phyloP scores from a whole-genome alignment of 2,113 vertebrate genomes.

The Isurus oxyrinchus region DNA sequence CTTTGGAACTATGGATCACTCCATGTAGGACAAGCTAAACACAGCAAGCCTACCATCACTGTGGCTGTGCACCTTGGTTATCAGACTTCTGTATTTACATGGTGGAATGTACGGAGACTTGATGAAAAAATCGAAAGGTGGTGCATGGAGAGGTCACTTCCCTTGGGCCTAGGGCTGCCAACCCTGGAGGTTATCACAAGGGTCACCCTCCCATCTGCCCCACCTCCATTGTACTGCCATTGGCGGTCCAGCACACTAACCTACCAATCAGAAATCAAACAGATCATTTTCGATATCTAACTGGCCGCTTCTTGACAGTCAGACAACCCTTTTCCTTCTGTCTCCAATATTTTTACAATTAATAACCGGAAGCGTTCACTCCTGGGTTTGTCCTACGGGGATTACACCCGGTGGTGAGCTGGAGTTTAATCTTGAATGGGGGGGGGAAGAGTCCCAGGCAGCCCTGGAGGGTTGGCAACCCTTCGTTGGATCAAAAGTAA shows the following conservation, averaged over 20 bases:
- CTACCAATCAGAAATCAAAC: background rate
- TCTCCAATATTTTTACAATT: background rate
- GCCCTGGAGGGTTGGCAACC: background rate
- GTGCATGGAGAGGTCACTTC: background rate
- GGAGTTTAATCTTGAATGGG: background rate
- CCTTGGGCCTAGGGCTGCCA: background rate
- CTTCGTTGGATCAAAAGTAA: background rate
- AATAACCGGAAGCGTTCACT: background rate
- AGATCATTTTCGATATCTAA: background rate
- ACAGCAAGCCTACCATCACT: background rate
- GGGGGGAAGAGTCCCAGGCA: background rate
- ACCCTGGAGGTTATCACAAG: background rate
- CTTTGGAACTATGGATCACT: background rate
- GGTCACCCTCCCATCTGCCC: background rate
- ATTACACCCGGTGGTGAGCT: background rate
- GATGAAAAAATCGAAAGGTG: background rate
- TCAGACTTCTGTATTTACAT: background rate
- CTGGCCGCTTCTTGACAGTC: background rate
- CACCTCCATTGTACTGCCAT: background rate
- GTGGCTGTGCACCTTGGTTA: background rate
- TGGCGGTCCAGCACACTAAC: background rate
- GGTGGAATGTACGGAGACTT: background rate
- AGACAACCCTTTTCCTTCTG: background rate
- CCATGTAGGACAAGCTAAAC: background rate
- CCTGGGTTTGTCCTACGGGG: background rate